Base-by-base conservation (phyloP, 2,113 vertebrate species). In the Otis tarda region DNA sequence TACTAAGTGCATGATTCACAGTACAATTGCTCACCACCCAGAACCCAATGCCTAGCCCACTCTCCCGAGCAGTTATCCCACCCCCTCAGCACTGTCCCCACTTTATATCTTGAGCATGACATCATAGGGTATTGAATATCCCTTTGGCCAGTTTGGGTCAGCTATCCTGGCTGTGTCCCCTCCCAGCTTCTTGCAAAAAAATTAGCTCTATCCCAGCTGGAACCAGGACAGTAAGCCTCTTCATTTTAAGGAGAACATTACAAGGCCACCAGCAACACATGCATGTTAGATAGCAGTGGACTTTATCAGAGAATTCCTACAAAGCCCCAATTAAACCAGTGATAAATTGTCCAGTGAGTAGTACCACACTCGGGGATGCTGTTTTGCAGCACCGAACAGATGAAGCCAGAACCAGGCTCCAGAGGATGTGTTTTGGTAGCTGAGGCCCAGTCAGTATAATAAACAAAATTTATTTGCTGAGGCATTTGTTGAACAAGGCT, bases 371-470 rank as follows among this genome's bases (percentile, higher is more conserved):
- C 45, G 65, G 65, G 23, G 74, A 33, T 69, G 69, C 85, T 89
- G 33, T 59, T 93, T 88, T 65, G 49, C 83, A 94, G 76, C 60
- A 83, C 41, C 39, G 57, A 75, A 61, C 49, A 90, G 39, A 45
- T 25, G 49, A 75, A 71, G 43, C 22, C 59, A 96, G 74, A 91
- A 73, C 37, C 45, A 91, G 20, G 25, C 63, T 91, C 59, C 53
- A 63, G 68, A 90, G 85, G 79, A 92, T 35, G 59, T 94, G 71
- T 93, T 94, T 94, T 78, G 24, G 85, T 90, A 93, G 47, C 60
- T 83, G 83, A 92, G 55, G 12, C 43, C 64, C 65, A 56, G 64
- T 92, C 76, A 74, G 52, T 52, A 4, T 22, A 83, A 77, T 79
- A 90, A 97, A 80, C 33, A 92, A 89, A 79, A 65, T 45, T 71